Evolutionary conservation across 92 coral and sea anemone genomes (phyloP), one percentile per base, ranked within the genome.

Genomic region (Diadumene lineata): DNA sequence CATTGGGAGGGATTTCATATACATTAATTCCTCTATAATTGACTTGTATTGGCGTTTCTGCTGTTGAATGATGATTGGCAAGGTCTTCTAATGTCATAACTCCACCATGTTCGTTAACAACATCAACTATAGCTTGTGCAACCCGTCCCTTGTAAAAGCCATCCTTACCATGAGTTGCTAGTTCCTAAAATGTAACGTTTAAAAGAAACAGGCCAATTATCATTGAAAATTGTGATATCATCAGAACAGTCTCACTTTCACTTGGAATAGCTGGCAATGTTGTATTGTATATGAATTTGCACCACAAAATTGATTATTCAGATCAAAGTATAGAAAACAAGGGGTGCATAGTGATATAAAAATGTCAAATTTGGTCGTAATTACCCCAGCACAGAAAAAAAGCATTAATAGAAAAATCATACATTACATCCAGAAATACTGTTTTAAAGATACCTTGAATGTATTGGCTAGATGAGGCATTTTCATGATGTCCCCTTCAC

Each of bases 1-100:
- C 92, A 80, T 96, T 96, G 23, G 99, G 99, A 7, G 99, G 99
- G 68, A 92, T 96, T 73, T 96, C 99, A 97, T 97, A 96, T 6
- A 96, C 78, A 58, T 93, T 71, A 55, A 96, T 89, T 68, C 99
- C 99, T 31, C 85, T 80, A 60, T 96, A 96, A 24, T 77, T 85
- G 30, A 90, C 87, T 26, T 74, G 56, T 69, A 96, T 89, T 57
- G 99, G 99, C 31, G 89, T 85, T 38, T 93, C 97, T 74, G 81
- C 74, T 51, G 99, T 86, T 34, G 96, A 88, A 67, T 76, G 57
- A 51, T 96, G 99, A 30, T 78, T 65, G 60, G 79, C 88, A 10
- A 96, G 67, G 75, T 96, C 99, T 3, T 89, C 85, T 58, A 82
- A 51, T 31, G 88, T 81, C 78, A 96, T 74, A 32, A 82, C 79